These are phyloP conservation scores for Oryzias sinensis DNA, from an alignment of 2,797 vertebrate genomes.

Conservation along the genomic window DNA sequence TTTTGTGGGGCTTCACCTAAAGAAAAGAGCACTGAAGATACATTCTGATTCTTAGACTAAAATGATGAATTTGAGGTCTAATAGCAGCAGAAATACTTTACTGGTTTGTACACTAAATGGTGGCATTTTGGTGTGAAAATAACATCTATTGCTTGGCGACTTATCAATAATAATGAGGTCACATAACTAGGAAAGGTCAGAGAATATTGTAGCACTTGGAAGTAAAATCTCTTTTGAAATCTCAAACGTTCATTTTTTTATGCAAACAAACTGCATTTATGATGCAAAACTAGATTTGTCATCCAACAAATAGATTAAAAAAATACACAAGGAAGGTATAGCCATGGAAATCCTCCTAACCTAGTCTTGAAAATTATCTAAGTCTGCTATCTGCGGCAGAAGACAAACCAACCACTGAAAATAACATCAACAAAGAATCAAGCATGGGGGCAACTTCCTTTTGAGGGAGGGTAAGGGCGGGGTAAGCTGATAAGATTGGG, in stretches of 20 bases:
- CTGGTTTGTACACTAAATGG: slow-evolving; percentile 3
- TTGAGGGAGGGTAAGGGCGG: slow-evolving; percentile 57
- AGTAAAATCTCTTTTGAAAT: too few relatives aligned
- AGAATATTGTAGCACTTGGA: too few relatives aligned
- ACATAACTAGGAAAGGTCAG: background rate
- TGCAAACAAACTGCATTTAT: too few relatives aligned
- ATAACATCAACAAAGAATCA: slow-evolving; percentile 70
- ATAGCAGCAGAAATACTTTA: slow-evolving; percentile 5
- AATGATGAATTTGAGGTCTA: background rate
- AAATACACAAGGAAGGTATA: too few relatives aligned
- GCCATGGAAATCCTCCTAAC: slow-evolving; percentile 35
- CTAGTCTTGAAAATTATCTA: slow-evolving; percentile 56
- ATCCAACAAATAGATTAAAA: too few relatives aligned
- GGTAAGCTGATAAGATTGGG: slow-evolving; percentile 71
- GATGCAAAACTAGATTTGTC: too few relatives aligned
- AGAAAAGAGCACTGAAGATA: too few relatives aligned
- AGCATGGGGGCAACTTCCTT: slow-evolving; percentile 70
- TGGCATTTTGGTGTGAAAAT: slow-evolving; percentile 25
- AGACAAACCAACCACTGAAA: slow-evolving; percentile 68
- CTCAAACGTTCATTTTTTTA: too few relatives aligned
- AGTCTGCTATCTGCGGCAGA: slow-evolving; percentile 64
- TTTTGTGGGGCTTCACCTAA: too few relatives aligned
- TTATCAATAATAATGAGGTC: background rate
- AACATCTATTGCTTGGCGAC: slow-evolving; percentile 41
- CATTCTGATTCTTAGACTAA: too few relatives aligned